phyloP scores from a whole-genome alignment of 1,140 invertebrate species.

The Phthorimaea operculella region DNA sequence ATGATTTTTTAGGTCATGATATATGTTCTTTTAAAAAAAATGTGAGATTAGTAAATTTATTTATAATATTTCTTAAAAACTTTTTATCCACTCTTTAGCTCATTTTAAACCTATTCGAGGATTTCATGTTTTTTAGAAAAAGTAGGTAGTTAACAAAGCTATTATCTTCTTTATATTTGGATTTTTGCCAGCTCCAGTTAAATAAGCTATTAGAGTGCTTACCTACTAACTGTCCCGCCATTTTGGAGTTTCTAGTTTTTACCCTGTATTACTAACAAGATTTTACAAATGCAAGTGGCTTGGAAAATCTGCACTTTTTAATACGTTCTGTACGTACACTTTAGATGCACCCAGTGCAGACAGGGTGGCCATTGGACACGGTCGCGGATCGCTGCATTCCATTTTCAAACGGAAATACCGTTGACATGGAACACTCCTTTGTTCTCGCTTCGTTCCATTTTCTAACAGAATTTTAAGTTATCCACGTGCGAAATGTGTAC shows the following conservation, averaged over 20 bases:
- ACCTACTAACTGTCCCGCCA: neutral
- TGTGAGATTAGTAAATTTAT: too few relatives aligned
- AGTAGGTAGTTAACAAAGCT: too few relatives aligned
- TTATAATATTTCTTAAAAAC: too few relatives aligned
- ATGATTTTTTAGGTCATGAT: too few relatives aligned
- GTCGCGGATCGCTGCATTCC: slow-evolving; percentile 35
- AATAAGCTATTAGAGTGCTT: too few relatives aligned
- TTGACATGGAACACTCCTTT: slow-evolving; percentile 50
- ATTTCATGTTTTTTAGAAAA: too few relatives aligned
- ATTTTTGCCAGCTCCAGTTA: too few relatives aligned
- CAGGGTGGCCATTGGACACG: slow-evolving; percentile 29
- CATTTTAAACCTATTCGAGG: too few relatives aligned
- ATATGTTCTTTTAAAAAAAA: too few relatives aligned
- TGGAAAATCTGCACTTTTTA: neutral
- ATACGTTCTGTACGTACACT: neutral
- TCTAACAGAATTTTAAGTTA: slow-evolving; percentile 33
- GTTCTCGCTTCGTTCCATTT: slow-evolving; percentile 44
- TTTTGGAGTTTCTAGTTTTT: neutral
- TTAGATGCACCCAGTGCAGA: slow-evolving; percentile 14
- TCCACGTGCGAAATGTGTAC: slow-evolving; percentile 21
- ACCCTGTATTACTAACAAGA: neutral
- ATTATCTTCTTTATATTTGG: too few relatives aligned
- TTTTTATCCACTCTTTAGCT: too few relatives aligned
- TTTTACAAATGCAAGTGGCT: neutral
- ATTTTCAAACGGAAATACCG: slow-evolving; percentile 50